Evolutionary conservation across 1,140 invertebrate species (phyloP).

Genomic region (Spodoptera litura): DNA sequence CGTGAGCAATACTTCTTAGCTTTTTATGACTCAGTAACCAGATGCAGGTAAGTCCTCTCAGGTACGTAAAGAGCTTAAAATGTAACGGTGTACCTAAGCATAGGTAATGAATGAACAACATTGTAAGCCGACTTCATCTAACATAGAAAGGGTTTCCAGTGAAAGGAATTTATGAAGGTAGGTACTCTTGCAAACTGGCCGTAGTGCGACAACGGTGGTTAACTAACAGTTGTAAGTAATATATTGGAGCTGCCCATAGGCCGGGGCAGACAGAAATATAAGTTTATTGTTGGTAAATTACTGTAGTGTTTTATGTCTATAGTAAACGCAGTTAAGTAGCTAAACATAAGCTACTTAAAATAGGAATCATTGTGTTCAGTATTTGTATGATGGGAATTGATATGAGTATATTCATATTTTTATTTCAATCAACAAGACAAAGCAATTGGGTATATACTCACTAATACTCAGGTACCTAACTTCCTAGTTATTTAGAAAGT

Average conservation of each 20-base stretch:
- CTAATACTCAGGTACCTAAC: too few species aligned
- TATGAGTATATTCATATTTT: too few species aligned
- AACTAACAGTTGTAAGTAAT: slow-evolving; percentile 44
- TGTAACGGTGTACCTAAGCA: slow-evolving; percentile 46
- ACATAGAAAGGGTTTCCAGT: slow-evolving; percentile 50
- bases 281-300: not conserved
- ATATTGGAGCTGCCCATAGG: slow-evolving; percentile 18
- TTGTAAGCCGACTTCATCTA: slow-evolving; percentile 42
- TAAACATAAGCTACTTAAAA: not conserved
- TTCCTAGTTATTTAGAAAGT: too few species aligned
- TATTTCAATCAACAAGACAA: too few species aligned
- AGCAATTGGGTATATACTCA: too few species aligned
- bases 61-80: slow-evolving; percentile 43
- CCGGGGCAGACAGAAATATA: slow-evolving; percentile 7
- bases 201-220: slow-evolving; percentile 25
- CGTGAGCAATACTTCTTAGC: slow-evolving; percentile 10
- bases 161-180: slow-evolving; percentile 55
- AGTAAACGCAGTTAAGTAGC: not conserved
- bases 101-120: slow-evolving; percentile 51
- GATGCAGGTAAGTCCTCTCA: slow-evolving; percentile 23
- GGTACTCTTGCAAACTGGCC: slow-evolving; percentile 35
- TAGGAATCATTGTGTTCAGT: too few species aligned
- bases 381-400: too few species aligned
- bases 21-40: slow-evolving; percentile 17
- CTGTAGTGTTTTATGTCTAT: not conserved